Conservation (phyloP, 2,797 vertebrate genomes). For the Melanotaenia pygmaea region DNA sequence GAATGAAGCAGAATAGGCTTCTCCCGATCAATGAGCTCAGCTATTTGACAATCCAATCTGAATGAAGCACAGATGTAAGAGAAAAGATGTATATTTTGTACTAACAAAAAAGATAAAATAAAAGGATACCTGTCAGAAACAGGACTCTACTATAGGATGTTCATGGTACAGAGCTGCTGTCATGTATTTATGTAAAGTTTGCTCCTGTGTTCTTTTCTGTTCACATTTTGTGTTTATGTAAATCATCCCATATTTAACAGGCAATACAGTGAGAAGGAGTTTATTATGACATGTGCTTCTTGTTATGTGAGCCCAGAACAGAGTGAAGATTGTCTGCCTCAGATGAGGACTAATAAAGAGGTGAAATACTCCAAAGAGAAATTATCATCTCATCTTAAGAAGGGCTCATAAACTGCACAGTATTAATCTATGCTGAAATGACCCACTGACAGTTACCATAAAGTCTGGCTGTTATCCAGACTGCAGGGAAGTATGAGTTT, state of each 20-base stretch:
- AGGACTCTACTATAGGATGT: background rate
- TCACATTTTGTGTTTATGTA: background rate
- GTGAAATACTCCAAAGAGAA: slow-evolving; percentile 50
- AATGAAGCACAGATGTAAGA: too few relatives aligned
- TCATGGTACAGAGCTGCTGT: background rate
- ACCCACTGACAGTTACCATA: slow-evolving; percentile 41
- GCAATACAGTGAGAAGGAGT: slow-evolving; percentile 11
- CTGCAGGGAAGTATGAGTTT: slow-evolving; percentile 28
- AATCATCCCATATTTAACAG: slow-evolving; percentile 8
- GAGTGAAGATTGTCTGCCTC: slow-evolving; percentile 4
- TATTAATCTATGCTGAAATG: slow-evolving; percentile 54
- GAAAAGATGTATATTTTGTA: too few relatives aligned
- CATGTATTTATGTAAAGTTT: slow-evolving; percentile 4
- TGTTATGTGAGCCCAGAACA: slow-evolving; percentile 1
- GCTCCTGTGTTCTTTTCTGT: slow-evolving; percentile 20
- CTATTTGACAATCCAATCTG: too few relatives aligned
- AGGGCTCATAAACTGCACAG: slow-evolving; percentile 50
- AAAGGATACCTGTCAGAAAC: too few relatives aligned
- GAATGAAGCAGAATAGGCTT: too few relatives aligned
- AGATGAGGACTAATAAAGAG: slow-evolving; percentile 40
- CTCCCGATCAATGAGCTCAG: too few relatives aligned
- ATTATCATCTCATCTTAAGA: slow-evolving; percentile 48
- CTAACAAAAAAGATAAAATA: too few relatives aligned
- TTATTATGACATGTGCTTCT: slow-evolving; percentile 23
- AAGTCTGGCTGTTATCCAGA: slow-evolving; percentile 45